Percentiles rank a stretch among this genome's conserved stretches.
These are phyloP conservation scores for Anguilla anguilla DNA, from an alignment of 2,797 vertebrate species.

Conservation along the genomic window DNA sequence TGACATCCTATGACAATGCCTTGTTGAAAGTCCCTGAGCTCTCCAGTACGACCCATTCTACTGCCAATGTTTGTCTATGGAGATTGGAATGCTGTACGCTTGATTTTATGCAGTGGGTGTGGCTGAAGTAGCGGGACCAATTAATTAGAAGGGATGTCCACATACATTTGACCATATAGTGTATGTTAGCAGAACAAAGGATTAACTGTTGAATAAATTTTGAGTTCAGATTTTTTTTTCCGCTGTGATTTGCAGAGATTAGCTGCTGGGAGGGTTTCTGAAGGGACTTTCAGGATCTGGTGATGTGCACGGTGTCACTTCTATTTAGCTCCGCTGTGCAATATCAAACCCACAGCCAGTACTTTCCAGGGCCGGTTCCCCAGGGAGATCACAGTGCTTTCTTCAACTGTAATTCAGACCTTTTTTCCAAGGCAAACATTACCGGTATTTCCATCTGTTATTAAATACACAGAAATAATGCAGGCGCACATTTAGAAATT, in stretches of 20 bases:
- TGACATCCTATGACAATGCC: too few species aligned
- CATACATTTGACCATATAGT: too few species aligned
- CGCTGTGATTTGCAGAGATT: neutral
- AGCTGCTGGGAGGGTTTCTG: neutral
- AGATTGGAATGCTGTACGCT: too few species aligned
- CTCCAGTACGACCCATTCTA: too few species aligned
- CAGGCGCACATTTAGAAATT: neutral
- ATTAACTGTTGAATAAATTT: neutral
- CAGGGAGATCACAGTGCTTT: neutral
- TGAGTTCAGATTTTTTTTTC: neutral
- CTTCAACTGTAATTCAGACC: conserved; percentile 27
- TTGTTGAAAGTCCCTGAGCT: too few species aligned
- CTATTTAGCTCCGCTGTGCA: neutral
- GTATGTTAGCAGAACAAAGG: neutral
- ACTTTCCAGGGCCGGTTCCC: neutral
- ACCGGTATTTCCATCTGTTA: conserved; percentile 27
- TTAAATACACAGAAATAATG: conserved; percentile 28
- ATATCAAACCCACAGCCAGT: neutral
- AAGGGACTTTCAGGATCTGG: neutral
- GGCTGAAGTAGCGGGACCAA: too few species aligned
- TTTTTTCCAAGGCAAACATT: conserved; percentile 7
- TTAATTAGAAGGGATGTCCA: too few species aligned
- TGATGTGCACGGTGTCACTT: neutral
- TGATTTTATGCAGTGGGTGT: too few species aligned
- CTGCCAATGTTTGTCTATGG: too few species aligned